Conservation (phyloP, 2,113 vertebrate genomes). For the Cheirogaleus medius region DNA sequence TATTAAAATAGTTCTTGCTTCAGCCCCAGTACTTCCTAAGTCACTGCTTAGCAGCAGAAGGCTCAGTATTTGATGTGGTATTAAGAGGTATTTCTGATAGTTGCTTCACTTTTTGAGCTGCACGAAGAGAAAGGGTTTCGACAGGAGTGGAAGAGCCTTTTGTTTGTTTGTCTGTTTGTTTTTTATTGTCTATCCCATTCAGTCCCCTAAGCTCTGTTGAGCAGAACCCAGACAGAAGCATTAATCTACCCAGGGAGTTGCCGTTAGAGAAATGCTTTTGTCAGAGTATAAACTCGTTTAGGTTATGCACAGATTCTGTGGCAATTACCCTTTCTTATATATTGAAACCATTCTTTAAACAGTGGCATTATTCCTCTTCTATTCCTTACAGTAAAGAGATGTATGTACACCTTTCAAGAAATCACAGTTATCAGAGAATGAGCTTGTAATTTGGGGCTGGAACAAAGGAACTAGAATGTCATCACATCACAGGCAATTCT, state of each 20-base stretch:
- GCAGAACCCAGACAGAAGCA: slow-evolving; percentile 17
- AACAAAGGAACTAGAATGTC: slow-evolving; percentile 27
- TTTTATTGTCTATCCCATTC: slow-evolving; percentile 19
- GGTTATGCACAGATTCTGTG: neutral
- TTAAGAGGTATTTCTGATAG: slow-evolving; percentile 9
- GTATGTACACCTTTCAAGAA: slow-evolving; percentile 71
- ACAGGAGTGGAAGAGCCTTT: neutral
- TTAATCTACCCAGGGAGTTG: neutral
- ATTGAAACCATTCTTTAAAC: slow-evolving; percentile 60
- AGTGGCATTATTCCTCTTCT: slow-evolving; percentile 49
- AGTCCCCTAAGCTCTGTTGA: slow-evolving; percentile 11
- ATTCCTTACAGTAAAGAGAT: slow-evolving; percentile 46
- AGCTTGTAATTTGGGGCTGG: slow-evolving; percentile 82
- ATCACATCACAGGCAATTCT: slow-evolving; percentile 15
- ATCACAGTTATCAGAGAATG: slow-evolving; percentile 81
- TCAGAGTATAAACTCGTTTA: neutral
- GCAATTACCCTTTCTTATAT: neutral
- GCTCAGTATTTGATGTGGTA: neutral
- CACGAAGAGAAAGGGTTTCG: slow-evolving; percentile 51
- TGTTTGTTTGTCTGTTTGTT: neutral
- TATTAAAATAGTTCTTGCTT: slow-evolving; percentile 53
- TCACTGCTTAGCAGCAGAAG: slow-evolving; percentile 18
- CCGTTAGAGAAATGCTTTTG: slow-evolving; percentile 51
- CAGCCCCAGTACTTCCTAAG: slow-evolving; percentile 24
- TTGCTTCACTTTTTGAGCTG: slow-evolving; percentile 41